Evolutionary conservation across 1,140 invertebrate species (phyloP).

Genomic region (Rhagoletis pomonella): DNA sequence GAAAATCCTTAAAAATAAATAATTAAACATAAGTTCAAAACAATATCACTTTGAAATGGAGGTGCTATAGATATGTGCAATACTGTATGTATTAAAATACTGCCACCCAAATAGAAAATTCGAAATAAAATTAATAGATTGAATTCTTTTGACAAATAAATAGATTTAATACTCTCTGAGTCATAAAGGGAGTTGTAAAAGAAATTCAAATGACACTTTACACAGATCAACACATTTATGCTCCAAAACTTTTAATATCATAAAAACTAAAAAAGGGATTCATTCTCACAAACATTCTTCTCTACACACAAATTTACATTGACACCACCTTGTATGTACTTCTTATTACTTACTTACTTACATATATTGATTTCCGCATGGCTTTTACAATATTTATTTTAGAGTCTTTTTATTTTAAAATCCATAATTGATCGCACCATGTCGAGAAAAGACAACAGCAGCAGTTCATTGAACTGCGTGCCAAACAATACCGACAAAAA

Average conservation of each 20-base stretch:
- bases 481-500: conserved; percentile 36
- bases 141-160: no score
- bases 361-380: conserved; percentile 17
- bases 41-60: no score
- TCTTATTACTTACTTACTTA: background rate
- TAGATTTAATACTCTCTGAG: no score
- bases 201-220: no score
- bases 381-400: conserved; percentile 35
- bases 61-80: no score
- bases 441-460: background rate
- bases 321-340: background rate
- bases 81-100: no score
- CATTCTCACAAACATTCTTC: background rate
- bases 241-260: background rate
- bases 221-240: no score
- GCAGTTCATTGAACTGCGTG: conserved; percentile 45
- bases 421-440: conserved; percentile 36
- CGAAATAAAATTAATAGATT: no score
- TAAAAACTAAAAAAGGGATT: background rate
- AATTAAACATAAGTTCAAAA: no score
- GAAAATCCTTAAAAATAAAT: no score
- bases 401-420: conserved; percentile 25
- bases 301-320: background rate
- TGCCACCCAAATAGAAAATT: no score
- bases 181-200: no score